Conservation (phyloP, 2,888 invertebrate genomes). For the Caenorhabditis sp. region DNA sequence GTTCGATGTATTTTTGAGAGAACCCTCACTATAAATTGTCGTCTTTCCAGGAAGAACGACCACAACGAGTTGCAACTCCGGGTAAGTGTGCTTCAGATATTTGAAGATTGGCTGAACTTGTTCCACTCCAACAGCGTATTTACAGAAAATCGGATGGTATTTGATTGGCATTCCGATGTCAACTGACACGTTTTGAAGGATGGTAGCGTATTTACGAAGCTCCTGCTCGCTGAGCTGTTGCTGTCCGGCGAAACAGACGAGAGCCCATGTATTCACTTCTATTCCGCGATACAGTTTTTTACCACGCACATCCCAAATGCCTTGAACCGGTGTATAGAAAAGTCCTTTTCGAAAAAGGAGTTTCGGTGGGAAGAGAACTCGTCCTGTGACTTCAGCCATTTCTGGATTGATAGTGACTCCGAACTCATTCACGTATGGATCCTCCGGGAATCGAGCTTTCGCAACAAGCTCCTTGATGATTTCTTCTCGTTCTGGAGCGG, state of each 20-base stretch:
- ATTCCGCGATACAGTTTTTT: constrained; percentile 99
- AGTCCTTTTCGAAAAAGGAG: constrained; percentile 89
- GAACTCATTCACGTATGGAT: constrained; percentile 98
- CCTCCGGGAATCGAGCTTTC: constrained; percentile 98
- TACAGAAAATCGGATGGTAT: constrained; percentile 88
- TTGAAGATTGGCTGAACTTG: constrained; percentile 99
- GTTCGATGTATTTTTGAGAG: not conserved
- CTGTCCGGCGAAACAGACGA: constrained; percentile 99
- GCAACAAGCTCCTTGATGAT: constrained; percentile 97
- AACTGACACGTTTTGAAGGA: constrained; percentile 96
- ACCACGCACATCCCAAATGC: constrained; percentile 99
- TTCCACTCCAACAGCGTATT: constrained; percentile 96
- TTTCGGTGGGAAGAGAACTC: constrained; percentile 97
- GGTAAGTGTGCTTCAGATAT: constrained; percentile 97
- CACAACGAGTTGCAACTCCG: constrained; percentile 96
- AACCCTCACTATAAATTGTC: constrained; percentile 79
- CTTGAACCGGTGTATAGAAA: constrained; percentile 91
- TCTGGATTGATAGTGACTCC: constrained; percentile 97
- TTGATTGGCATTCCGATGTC: constrained; percentile 99
- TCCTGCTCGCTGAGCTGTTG: constrained; percentile 97
- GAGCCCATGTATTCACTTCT: constrained; percentile 98
- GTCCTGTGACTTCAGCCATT: constrained; percentile 99
- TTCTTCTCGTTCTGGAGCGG: constrained; percentile 93
- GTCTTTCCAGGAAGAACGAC: constrained; percentile 93
- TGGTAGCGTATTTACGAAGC: constrained; percentile 94